Conservation (phyloP, 2,797 vertebrate genomes). For the Sebastes nivosus region DNA sequence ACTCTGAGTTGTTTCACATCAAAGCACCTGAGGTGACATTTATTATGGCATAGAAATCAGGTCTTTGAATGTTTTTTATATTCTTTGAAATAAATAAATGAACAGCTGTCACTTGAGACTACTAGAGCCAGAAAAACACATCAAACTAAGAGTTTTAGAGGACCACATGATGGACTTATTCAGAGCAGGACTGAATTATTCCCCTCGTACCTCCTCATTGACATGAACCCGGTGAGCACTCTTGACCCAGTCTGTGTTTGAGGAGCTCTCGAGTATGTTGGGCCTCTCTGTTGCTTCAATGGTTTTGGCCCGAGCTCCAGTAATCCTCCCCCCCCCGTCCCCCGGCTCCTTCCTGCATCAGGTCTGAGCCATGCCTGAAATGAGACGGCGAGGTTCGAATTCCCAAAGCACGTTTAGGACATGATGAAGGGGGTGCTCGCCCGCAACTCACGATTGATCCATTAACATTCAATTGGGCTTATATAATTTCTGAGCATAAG, state of each 20-base stretch:
- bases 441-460: slow-evolving; percentile 63
- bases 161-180: not conserved
- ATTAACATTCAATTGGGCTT: slow-evolving; percentile 72
- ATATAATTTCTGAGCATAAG: slow-evolving; percentile 64
- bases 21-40: not conserved
- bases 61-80: not conserved
- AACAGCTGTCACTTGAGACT: slow-evolving; percentile 1
- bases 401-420: slow-evolving; percentile 56
- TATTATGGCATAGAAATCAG: not conserved
- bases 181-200: slow-evolving; percentile 21
- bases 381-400: slow-evolving; percentile 52
- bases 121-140: slow-evolving; percentile 18
- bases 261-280: slow-evolving; percentile 34
- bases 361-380: slow-evolving; percentile 60
- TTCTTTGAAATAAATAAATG: slow-evolving; percentile 4
- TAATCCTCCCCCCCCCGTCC: slow-evolving; percentile 39
- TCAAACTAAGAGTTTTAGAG: not conserved
- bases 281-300: slow-evolving; percentile 28
- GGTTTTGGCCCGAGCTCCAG: slow-evolving; percentile 34
- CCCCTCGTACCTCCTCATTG: not conserved
- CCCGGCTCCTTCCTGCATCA: slow-evolving; percentile 41
- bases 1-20: not conserved
- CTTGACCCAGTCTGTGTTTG: slow-evolving; percentile 38
- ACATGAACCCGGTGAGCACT: slow-evolving; percentile 28
- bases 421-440: slow-evolving; percentile 56